Conservation (phyloP, 2,888 invertebrate species). For the Phoenoteleia sp. region DNA sequence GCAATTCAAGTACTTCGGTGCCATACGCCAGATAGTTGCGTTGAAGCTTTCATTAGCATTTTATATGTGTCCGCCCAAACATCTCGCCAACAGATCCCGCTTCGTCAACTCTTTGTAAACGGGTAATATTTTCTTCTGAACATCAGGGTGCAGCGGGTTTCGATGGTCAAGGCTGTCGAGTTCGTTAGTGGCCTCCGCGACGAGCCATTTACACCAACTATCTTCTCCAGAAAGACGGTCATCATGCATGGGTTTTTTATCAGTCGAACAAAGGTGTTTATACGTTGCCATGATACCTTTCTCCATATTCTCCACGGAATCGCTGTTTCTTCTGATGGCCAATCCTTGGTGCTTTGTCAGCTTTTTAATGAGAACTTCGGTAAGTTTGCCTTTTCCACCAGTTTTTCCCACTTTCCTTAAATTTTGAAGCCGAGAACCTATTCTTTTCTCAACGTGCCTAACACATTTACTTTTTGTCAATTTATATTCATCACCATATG, state of each 20-base stretch:
- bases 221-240: slow-evolving; percentile 72
- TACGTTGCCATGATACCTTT: slow-evolving; percentile 70
- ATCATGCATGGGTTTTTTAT: neutral
- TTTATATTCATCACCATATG: slow-evolving; percentile 3
- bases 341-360: slow-evolving; percentile 51
- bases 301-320: slow-evolving; percentile 16
- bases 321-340: slow-evolving; percentile 74
- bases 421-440: slow-evolving; percentile 17
- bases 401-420: slow-evolving; percentile 62
- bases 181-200: neutral
- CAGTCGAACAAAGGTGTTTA: slow-evolving; percentile 57
- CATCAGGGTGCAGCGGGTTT: slow-evolving; percentile 4
- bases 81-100: slow-evolving; percentile 2
- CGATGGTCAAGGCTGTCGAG: neutral
- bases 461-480: slow-evolving; percentile 25
- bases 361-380: slow-evolving; percentile 74
- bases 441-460: slow-evolving; percentile 8
- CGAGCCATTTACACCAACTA: slow-evolving; percentile 74
- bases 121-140: neutral
- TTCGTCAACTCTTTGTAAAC: slow-evolving; percentile 7
- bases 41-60: slow-evolving; percentile 25
- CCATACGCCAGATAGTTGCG: slow-evolving; percentile 7
- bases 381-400: slow-evolving; percentile 74
- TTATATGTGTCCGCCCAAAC: slow-evolving; percentile 16
- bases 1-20: slow-evolving; percentile 11